phyloP scores from a whole-genome alignment of 2,113 vertebrate genomes.

The Dolichotis patagonum region DNA sequence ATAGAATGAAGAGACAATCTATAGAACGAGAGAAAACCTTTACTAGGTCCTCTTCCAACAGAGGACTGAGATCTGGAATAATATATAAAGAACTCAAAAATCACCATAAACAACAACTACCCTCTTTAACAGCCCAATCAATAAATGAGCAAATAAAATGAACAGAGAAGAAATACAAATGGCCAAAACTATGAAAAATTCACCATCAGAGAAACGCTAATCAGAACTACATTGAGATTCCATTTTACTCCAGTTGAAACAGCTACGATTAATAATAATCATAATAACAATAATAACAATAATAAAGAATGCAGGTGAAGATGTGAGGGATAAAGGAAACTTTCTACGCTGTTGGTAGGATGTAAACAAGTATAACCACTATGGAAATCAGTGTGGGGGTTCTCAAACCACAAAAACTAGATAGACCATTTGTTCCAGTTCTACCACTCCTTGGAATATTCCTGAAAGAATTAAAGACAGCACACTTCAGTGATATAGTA shows the following conservation, averaged over 20 bases:
- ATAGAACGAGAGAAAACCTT: background rate
- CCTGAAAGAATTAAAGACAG: background rate
- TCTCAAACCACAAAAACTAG: background rate
- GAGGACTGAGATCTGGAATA: background rate
- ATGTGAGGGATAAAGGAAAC: background rate
- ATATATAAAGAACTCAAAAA: background rate
- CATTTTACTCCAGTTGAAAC: background rate
- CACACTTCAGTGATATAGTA: background rate
- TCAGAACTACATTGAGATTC: background rate
- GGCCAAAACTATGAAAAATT: background rate
- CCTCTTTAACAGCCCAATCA: background rate
- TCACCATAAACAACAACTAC: background rate
- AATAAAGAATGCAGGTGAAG: background rate
- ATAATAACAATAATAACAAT: background rate
- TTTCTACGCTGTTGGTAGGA: background rate
- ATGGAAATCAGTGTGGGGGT: background rate
- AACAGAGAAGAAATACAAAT: background rate
- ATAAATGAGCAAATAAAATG: background rate
- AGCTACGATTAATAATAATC: background rate
- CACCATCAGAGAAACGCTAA: background rate
- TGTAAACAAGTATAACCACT: background rate
- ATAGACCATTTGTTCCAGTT: background rate
- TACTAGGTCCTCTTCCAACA: background rate
- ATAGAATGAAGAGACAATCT: background rate
- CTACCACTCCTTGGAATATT: background rate